Conservation (phyloP, 2,113 vertebrate genomes). For the Bungarus multicinctus region DNA sequence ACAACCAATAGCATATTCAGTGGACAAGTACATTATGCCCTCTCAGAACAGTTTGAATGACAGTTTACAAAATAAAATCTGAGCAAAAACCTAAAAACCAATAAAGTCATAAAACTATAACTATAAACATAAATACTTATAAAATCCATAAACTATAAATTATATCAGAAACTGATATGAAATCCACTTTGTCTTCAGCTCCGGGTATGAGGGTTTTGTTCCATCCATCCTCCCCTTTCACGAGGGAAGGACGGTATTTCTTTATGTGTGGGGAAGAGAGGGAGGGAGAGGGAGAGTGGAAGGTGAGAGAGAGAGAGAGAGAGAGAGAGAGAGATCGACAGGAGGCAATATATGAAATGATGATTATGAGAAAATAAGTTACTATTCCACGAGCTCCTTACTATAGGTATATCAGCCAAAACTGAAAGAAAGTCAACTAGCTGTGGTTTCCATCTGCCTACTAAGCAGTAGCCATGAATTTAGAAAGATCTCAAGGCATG, state of each 20-base stretch:
- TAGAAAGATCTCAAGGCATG: neutral
- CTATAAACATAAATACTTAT: neutral
- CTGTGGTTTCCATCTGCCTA: neutral
- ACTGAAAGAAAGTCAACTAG: neutral
- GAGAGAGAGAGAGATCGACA: neutral
- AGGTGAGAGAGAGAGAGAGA: too few species aligned
- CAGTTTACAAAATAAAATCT: neutral
- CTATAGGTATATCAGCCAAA: neutral
- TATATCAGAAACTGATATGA: neutral
- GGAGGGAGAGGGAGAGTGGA: too few species aligned
- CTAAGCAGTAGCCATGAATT: neutral
- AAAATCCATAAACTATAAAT: neutral
- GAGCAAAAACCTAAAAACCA: neutral
- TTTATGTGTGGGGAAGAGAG: neutral
- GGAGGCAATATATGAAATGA: neutral
- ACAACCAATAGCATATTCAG: neutral
- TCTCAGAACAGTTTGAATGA: neutral
- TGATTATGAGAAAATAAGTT: neutral
- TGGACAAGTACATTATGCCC: neutral
- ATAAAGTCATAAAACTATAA: neutral
- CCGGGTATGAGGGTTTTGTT: neutral
- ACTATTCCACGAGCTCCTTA: neutral
- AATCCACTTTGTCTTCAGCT: neutral
- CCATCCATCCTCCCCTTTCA: neutral
- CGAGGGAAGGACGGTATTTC: neutral